phyloP scores from a whole-genome alignment of 2,888 invertebrate genomes.

The Drosophila neutralis region DNA sequence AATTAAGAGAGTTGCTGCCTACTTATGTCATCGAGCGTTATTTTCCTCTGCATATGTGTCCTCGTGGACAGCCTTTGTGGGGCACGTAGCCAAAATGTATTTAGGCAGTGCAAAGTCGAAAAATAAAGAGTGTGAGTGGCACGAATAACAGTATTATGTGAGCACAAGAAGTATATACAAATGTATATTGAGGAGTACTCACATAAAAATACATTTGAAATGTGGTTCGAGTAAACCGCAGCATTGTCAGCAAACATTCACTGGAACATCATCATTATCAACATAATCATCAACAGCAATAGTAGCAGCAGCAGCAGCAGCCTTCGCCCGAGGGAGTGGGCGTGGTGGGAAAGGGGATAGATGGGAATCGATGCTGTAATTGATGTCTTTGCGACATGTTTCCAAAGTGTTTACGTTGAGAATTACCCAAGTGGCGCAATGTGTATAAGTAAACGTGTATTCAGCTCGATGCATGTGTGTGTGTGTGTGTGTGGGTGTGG shows the following conservation, averaged over 20 bases:
- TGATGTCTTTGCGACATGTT: conserved; percentile 84
- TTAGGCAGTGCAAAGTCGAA: conserved; percentile 60
- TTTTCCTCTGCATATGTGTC: conserved; percentile 27
- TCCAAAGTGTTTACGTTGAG: conserved; percentile 78
- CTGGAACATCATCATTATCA: conserved; percentile 70
- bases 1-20: conserved; percentile 51
- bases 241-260: conserved; percentile 75
- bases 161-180: background rate
- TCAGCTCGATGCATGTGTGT: conserved; percentile 4
- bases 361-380: conserved; percentile 77
- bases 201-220: conserved; percentile 75
- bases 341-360: conserved; percentile 1
- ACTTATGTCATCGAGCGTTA: conserved; percentile 13
- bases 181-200: conserved; percentile 37
- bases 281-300: conserved; percentile 45
- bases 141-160: conserved; percentile 1
- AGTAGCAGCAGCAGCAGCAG: conserved; percentile 1
- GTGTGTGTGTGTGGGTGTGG: conserved; percentile 8
- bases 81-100: conserved; percentile 68
- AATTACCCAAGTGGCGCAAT: conserved; percentile 74
- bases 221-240: conserved; percentile 66
- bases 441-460: conserved; percentile 35
- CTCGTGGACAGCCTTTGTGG: conserved; percentile 7
- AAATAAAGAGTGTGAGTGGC: conserved; percentile 2
- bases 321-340: conserved; percentile 26